These are phyloP conservation scores for Oreocharis arfaki DNA, from an alignment of 2,113 vertebrate genomes.

Conservation along the genomic window DNA sequence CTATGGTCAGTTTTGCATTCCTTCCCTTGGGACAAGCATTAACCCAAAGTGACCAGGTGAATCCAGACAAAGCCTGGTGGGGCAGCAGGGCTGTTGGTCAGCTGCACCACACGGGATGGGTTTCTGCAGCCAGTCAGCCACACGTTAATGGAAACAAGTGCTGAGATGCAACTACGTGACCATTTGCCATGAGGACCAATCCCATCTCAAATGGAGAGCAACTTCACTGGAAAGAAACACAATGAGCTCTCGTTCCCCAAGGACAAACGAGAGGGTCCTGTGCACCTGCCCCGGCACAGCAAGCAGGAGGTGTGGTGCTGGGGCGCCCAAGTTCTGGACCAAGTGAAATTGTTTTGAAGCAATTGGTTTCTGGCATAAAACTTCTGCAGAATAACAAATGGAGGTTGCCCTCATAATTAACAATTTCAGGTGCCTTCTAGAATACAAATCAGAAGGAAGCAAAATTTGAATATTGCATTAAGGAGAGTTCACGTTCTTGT, in stretches of 20 bases:
- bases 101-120: rapidly evolving
- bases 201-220: neutral
- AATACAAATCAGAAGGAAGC: constrained; percentile 62
- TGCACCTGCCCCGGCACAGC: rapidly evolving
- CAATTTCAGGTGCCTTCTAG: constrained; percentile 10
- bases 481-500: constrained; percentile 44
- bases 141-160: neutral
- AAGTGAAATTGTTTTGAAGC: neutral
- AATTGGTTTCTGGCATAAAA: constrained; percentile 9
- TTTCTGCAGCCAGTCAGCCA: neutral
- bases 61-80: neutral
- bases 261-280: neutral
- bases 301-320: rapidly evolving
- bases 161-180: neutral
- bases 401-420: constrained; percentile 46
- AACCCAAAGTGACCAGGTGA: neutral
- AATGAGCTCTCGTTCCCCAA: rapidly evolving
- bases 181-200: neutral
- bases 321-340: neutral
- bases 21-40: neutral
- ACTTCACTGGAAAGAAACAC: rapidly evolving
- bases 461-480: constrained; percentile 69
- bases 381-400: constrained; percentile 39
- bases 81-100: no score
- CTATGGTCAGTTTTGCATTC: neutral